Evolutionary conservation across 2,888 invertebrate genomes (phyloP).

Genomic region (Dryobotodes eremita): DNA sequence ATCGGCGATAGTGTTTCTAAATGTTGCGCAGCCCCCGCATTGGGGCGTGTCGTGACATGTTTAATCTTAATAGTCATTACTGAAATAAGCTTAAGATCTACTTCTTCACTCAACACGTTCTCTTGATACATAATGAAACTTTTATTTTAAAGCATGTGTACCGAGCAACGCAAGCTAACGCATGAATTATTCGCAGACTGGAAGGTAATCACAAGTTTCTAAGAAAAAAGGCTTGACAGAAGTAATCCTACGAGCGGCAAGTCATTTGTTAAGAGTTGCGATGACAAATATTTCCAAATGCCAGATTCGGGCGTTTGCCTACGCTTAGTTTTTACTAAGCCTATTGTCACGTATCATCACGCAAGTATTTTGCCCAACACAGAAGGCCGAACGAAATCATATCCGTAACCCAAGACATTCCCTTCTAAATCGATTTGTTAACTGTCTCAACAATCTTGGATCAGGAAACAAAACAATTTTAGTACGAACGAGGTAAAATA

Average conservation of each 20-base stretch:
- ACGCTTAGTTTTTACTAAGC: not conserved
- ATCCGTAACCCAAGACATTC: constrained; percentile 7
- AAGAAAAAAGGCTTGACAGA: not conserved
- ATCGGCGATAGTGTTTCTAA: constrained; percentile 61
- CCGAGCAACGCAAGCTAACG: not conserved
- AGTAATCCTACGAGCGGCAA: not conserved
- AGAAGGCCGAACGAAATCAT: constrained; percentile 11
- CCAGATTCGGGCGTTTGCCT: constrained; percentile 7
- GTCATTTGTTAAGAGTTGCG: not conserved
- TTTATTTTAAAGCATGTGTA: constrained; percentile 31
- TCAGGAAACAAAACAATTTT: constrained; percentile 34
- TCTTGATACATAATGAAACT: constrained; percentile 45
- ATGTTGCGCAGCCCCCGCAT: constrained; percentile 54
- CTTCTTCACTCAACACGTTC: constrained; percentile 54
- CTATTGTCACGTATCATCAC: constrained; percentile 5
- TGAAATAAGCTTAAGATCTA: constrained; percentile 62
- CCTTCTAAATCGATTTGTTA: constrained; percentile 19
- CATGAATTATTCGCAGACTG: constrained; percentile 3
- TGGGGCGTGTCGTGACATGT: constrained; percentile 63
- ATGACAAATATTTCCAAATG: not conserved
- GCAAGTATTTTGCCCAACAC: not conserved
- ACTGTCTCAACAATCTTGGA: not conserved
- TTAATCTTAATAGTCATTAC: constrained; percentile 65
- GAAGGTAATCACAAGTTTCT: not conserved
- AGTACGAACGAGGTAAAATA: constrained; percentile 41